Percentiles rank a stretch among this genome's conserved stretches.
phyloP scores from a whole-genome alignment of 2,797 vertebrate genomes.

The Enoplosus armatus region DNA sequence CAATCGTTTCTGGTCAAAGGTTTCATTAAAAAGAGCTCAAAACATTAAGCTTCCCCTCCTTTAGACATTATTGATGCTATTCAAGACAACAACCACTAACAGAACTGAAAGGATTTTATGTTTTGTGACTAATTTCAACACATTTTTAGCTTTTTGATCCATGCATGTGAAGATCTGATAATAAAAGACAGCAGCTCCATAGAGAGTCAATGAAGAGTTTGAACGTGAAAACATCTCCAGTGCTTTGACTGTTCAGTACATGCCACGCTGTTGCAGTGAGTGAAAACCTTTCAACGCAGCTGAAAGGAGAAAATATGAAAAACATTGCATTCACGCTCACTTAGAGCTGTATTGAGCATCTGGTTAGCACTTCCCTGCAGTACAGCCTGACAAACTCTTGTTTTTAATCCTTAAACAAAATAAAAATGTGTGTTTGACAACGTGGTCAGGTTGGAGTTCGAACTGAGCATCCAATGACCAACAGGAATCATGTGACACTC shows the following conservation, averaged over 20 bases:
- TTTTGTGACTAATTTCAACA: neutral
- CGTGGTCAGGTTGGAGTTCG: neutral
- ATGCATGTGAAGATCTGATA: constrained; percentile 13
- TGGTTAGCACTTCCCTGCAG: constrained; percentile 23
- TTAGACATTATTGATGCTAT: neutral
- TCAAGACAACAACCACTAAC: neutral
- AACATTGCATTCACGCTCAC: constrained; percentile 60
- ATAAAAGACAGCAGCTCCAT: constrained; percentile 10
- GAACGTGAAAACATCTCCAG: constrained; percentile 6
- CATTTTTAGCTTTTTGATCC: constrained; percentile 21
- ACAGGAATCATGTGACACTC: neutral
- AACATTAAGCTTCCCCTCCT: neutral
- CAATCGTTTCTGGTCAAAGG: neutral
- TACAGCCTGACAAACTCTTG: neutral
- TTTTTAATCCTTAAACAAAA: neutral
- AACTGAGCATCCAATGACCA: neutral
- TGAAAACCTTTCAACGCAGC: constrained; percentile 79
- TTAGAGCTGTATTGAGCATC: constrained; percentile 58
- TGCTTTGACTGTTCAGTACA: constrained; percentile 18
- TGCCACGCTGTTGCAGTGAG: constrained; percentile 64
- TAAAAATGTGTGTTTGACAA: neutral
- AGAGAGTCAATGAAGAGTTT: neutral
- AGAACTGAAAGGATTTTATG: neutral
- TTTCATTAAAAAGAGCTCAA: constrained; percentile 20
- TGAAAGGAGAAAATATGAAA: constrained; percentile 81